phyloP scores from a whole-genome alignment of 2,113 vertebrate genomes.

The Festucalex cinctus region DNA sequence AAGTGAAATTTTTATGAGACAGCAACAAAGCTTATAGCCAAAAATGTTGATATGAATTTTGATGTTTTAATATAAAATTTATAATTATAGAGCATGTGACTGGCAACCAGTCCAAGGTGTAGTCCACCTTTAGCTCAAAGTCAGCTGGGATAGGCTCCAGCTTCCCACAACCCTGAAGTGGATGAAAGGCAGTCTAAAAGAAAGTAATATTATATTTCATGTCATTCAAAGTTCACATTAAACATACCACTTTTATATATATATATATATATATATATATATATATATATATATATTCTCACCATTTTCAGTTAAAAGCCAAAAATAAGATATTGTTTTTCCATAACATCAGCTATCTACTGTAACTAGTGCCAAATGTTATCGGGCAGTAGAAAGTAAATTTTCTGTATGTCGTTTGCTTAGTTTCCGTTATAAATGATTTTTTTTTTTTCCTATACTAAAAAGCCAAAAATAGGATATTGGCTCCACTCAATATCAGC shows the following conservation, averaged over 20 bases:
- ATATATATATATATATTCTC: no score
- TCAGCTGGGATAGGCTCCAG: background rate
- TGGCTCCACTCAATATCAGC: background rate
- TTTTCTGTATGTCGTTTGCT: background rate
- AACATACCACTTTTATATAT: background rate
- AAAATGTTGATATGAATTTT: background rate
- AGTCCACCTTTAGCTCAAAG: background rate
- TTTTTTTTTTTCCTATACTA: background rate
- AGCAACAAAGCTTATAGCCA: background rate
- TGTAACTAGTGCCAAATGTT: background rate
- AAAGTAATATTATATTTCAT: background rate
- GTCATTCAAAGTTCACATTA: background rate
- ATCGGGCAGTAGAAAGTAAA: background rate
- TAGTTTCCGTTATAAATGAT: background rate
- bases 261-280: no score
- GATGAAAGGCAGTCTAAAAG: background rate
- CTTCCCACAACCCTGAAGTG: background rate
- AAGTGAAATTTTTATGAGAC: background rate
- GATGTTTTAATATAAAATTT: background rate
- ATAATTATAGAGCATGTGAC: background rate
- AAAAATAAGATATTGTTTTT: background rate
- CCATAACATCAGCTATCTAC: background rate
- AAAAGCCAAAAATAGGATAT: background rate
- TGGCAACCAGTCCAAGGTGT: background rate
- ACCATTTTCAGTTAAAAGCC: background rate